A percentile compares a stretch with the other conserved stretches of the same genome.
These are phyloP conservation scores for Pangasius sanitwongsei DNA, from an alignment of 2,797 vertebrate genomes.

Conservation along the genomic window DNA sequence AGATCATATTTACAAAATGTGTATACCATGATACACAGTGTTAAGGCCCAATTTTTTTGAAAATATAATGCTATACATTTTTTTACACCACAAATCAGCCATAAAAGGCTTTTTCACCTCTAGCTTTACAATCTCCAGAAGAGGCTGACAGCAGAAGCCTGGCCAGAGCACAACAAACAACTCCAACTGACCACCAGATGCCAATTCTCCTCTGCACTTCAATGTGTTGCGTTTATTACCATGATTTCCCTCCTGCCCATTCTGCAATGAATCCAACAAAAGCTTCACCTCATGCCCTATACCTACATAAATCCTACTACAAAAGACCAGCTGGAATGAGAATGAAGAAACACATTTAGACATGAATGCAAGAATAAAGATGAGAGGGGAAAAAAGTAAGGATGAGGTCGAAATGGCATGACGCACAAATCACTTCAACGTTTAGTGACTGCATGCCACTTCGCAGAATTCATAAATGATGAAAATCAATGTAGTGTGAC, in stretches of 20 bases:
- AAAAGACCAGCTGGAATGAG: constrained; percentile 44
- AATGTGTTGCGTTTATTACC: constrained; percentile 61
- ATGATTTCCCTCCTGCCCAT: constrained; percentile 17
- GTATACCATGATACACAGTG: not conserved
- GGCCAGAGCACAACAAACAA: constrained; percentile 9
- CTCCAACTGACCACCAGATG: constrained; percentile 36
- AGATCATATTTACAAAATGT: not conserved
- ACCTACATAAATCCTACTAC: constrained; percentile 48
- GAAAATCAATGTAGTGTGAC: not conserved
- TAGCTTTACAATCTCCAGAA: not conserved
- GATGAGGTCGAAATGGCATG: not conserved
- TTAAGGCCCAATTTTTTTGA: not conserved
- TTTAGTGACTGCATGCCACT: constrained; percentile 2
- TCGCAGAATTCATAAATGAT: not conserved
- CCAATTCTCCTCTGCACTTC: constrained; percentile 46
- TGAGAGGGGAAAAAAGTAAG: not conserved
- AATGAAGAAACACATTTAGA: constrained; percentile 33
- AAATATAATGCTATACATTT: not conserved
- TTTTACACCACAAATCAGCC: constrained; percentile 25
- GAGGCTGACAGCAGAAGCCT: not conserved
- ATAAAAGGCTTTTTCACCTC: constrained; percentile 29
- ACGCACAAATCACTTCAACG: not conserved
- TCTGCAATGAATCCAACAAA: constrained; percentile 33
- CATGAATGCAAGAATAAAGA: constrained; percentile 15
- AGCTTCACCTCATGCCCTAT: constrained; percentile 47